Evolutionary conservation across 2,888 invertebrate species (phyloP), one percentile per base, ranked within the genome.

Genomic region (Callyntrura guangdongensis): DNA sequence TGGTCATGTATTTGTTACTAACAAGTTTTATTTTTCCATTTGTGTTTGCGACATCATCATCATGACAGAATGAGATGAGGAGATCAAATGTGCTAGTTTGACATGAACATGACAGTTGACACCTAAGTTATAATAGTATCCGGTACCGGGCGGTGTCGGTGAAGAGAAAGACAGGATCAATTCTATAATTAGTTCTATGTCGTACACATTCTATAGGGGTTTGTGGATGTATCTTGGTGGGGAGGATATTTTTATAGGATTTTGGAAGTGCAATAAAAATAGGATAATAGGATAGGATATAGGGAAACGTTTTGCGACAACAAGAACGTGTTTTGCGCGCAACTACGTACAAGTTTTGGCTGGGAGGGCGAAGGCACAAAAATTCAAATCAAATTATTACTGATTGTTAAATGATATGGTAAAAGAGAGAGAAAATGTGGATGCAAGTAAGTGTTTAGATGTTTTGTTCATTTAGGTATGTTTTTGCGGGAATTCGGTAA

Each of bases 91-190:
- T 11, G 56, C n/a, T 22, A 47, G 36, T 25, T 84, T 84, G 69
- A 69, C 84, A 53, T 6, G 67, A 53, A 53, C 84, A 84, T 69
- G 84, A 84, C 84, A 84, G 84, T 84, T 84, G 49, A 84, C 49
- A 84, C 69, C 69, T 22, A 45, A 14, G 25, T 27, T 49, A 20
- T 64, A 69, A 20, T 64, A 64, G 17, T 64, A 82, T 82, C 81
- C 81, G 59, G 36, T 77, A 22, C 56, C 25, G 77, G 77, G 53
- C 14, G 56, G 8, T n/a, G 36, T 27, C 36, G n/a, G 12, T 12
- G 56, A 14, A 56, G 8, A 11, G 45, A 45, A 4, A 22, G 3
- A 25, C 1, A 22, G 11, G 12, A 20, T 74, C 20, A 36, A 36
- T 36, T 36, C 20, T 72, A 69, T 25, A 25, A 17, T 17, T 64